Evolutionary conservation across 2,888 invertebrate species (phyloP), one percentile per base, ranked within the genome.

Genomic region (Dicranocentrus wangi): DNA sequence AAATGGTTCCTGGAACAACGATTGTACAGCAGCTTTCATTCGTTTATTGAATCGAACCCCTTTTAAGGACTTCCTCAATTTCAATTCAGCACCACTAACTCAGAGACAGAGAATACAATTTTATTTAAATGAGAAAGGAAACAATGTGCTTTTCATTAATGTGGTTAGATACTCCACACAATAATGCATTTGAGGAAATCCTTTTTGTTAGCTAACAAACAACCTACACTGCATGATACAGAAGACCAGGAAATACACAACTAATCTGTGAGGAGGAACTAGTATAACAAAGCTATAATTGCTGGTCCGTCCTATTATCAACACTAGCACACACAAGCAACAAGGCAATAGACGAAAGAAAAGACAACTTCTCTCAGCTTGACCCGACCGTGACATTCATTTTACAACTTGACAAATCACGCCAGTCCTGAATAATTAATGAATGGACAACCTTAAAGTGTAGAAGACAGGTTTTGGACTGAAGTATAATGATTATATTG

Each of bases 71-170:
- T 69, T 69, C 69, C 70, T 61, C 53, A 23, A 70, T 70, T 70
- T 63, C 42, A 76, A 28, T 55, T 10, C 43, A 43, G 15, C 17
- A 63, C n/a, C n/a, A 23, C 28, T 17, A 61, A 55, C 21, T 39
- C 15, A 63, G n/a, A n/a, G n/a, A n/a, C n/a, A 73, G 65, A 69
- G 28, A 27, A 55, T 19, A 32, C 23, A 25, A 27, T n/a, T 19
- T 78, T 10, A 65, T 65, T 79, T 79, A 32, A 79, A 79, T 79
- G 63, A 63, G 51, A 69, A 61, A 77, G 61, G 70, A 70, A 61
- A 55, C 10, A 7, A 47, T 7, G 15, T 47, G n/a, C n/a, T n/a
- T n/a, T n/a, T n/a, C n/a, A n/a, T n/a, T 47, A n/a, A n/a, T 47
- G 47, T n/a, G 47, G 47, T n/a, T 10, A 10, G 47, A 3, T 47